Base-by-base conservation (phyloP, 2,113 vertebrate species). In the Paradoxurus hermaphroditus region DNA sequence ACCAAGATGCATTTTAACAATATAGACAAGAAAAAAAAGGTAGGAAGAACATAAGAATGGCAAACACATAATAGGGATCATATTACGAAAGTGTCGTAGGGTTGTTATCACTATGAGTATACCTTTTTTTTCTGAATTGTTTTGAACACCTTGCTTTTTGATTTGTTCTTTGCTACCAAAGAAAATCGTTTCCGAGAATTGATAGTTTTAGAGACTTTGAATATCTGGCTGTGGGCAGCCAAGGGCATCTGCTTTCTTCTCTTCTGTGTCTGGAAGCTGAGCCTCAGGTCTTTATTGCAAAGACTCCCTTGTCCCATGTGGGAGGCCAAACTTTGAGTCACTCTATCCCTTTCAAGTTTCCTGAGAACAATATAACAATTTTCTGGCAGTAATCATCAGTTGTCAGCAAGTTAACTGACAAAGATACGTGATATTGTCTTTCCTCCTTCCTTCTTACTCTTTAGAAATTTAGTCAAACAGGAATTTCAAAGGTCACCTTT, bases 401-500 rank as follows among this genome's bases (percentile, higher is more conserved):
- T 13, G 6, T 97, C 91, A 62, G 67, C 67, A 94, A 94, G 93
- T 65, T 87, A 84, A 93, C 51, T 25, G 82, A 95, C 93, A 90
- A 63, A 70, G 90, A 83, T 59, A 95, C 12, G 18, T 0, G 34
- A 72, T 75, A 96, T 6, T 51, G 5, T 70, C 53, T 93, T 96
- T 97, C 95, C 85, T 96, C 62, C 86, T 97, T 86, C 89, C 94
- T 90, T 44, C 67, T 97, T 93, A 83, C 72, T 79, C 82, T 87
- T 92, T 44, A 93, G 90, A 97, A 94, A 91, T 84, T 93, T 78
- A 96, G 85, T 84, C 86, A 94, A 84, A 90, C 83, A 85, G 91
- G 89, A 97, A 93, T 85, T 94, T 89, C 44, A 34, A 95, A 95
- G 95, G 68, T 97, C 96, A 91, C 70, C 53, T 91, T 94, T 96